Percentiles rank a stretch among this genome's conserved stretches.
Evolutionary conservation across 2,888 invertebrate genomes (phyloP).

Genomic region (Alviniconcha strummeri): DNA sequence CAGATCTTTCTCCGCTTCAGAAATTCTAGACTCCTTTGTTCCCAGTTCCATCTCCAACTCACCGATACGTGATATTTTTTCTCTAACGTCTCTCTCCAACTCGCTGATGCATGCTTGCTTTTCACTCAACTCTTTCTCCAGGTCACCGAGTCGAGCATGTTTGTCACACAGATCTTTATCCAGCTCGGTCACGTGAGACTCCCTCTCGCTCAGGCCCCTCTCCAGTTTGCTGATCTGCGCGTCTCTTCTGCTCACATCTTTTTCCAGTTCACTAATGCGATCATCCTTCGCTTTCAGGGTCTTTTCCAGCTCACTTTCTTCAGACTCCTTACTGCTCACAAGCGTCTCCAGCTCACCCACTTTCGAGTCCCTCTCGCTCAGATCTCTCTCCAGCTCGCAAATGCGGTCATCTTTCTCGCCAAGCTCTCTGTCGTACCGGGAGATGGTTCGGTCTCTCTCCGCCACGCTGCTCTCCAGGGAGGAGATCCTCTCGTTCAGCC

Average conservation of each 20-base stretch:
- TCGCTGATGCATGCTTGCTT: slow-evolving; percentile 20
- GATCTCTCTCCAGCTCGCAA: background rate
- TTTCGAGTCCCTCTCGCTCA: background rate
- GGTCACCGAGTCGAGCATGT: background rate
- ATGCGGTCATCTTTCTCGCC: slow-evolving; percentile 27
- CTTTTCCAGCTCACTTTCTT: slow-evolving; percentile 19
- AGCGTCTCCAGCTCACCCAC: background rate
- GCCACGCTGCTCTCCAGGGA: slow-evolving; percentile 47
- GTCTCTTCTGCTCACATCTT: background rate
- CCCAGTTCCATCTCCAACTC: slow-evolving; percentile 32
- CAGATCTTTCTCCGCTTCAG: slow-evolving; percentile 34
- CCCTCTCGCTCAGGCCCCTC: slow-evolving; percentile 25
- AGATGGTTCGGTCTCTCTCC: slow-evolving; percentile 40
- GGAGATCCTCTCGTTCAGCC: slow-evolving; percentile 48
- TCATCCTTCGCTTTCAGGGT: slow-evolving; percentile 10
- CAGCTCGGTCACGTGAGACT: slow-evolving; percentile 8
- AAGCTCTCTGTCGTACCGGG: slow-evolving; percentile 10
- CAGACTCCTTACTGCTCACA: background rate
- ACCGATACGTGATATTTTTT: slow-evolving; percentile 18
- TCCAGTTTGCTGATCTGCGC: background rate
- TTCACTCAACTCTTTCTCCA: slow-evolving; percentile 14
- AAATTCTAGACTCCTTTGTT: slow-evolving; percentile 24
- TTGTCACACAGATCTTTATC: slow-evolving; percentile 23
- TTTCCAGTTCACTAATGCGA: slow-evolving; percentile 21
- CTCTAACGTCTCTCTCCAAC: slow-evolving; percentile 26